A percentile compares a stretch with the other conserved stretches of the same genome.
phyloP scores from a whole-genome alignment of 1,140 invertebrate genomes.

The Laupala kohalensis region DNA sequence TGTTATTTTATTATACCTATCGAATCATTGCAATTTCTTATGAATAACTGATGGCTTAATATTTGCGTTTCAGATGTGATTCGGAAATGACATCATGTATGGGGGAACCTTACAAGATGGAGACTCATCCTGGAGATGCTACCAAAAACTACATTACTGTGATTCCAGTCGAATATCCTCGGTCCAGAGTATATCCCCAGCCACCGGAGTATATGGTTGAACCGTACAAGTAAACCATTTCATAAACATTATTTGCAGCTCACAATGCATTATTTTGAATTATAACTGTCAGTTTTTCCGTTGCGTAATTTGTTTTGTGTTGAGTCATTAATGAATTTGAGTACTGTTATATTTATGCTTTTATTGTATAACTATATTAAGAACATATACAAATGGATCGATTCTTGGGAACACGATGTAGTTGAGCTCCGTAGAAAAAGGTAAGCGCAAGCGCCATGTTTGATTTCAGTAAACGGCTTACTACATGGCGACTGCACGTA shows the following conservation, averaged over 20 bases:
- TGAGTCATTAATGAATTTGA: not conserved
- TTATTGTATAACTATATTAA: too few species aligned
- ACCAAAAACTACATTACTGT: constrained; percentile 18
- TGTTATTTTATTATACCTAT: too few species aligned
- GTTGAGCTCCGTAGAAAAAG: too few species aligned
- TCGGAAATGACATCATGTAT: not conserved
- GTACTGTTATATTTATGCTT: not conserved
- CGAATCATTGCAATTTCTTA: too few species aligned
- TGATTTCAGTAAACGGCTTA: too few species aligned
- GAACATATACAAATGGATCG: too few species aligned
- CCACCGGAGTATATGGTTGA: constrained; percentile 16
- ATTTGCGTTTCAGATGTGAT: too few species aligned
- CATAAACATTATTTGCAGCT: not conserved
- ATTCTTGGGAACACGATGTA: too few species aligned
- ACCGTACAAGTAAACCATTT: constrained; percentile 14
- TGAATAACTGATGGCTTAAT: too few species aligned
- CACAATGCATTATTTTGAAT: not conserved
- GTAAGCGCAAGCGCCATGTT: too few species aligned
- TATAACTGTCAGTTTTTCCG: not conserved
- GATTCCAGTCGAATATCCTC: constrained; percentile 18
- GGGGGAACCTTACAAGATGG: constrained; percentile 1
- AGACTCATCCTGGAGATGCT: constrained; percentile 5
- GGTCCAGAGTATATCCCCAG: constrained; percentile 14
- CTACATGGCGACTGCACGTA: too few species aligned
- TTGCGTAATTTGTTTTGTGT: not conserved